Evolutionary conservation across 2,113 vertebrate genomes (phyloP), one percentile per base, ranked within the genome.

Genomic region (Bufo gargarizans): DNA sequence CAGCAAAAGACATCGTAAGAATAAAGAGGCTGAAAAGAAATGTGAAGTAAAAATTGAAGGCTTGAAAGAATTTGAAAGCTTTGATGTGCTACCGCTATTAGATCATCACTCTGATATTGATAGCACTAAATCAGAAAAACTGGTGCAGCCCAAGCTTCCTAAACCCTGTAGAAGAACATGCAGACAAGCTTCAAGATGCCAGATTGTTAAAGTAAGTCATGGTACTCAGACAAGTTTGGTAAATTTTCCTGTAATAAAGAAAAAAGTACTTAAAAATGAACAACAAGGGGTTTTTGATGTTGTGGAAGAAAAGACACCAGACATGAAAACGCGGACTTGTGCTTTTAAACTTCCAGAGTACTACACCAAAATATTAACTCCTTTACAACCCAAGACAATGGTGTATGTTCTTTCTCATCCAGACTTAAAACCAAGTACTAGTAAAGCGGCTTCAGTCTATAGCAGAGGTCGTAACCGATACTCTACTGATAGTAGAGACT

Each of bases 131-230:
- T 92, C 92, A 85, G 91, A 91, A 87, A 92, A 82, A 6, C 77
- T 86, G 56, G 91, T 90, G 72, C 88, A 90, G 50, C 92, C 84
- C 67, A 92, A 83, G 63, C 89, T 67, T 77, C 85, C 81, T 33
- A 93, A 91, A 86, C 92, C 92, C 88, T 89, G 90, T 71, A 92
- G 92, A 89, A 91, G 94, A 85, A 89, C 89, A 2, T 96, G 94
- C 92, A 94, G 93, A 12, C 67, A 95, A 91, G 94, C 96, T 11
- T 97, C 97, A 90, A 95, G 96, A 88, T 97, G 96, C 91, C 97
- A 97, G 91, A 94, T 96, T 61, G 96, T 96, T 22, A 98, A 97
- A 91, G 95, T 97, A 47, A 97, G 95, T 89, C 96, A 95, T 79
- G 93, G 95, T 85, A 98, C 96, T 61, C 97, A 98, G 77, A 97